Percentiles rank a stretch among this genome's conserved stretches.
phyloP scores from a whole-genome alignment of 2,113 vertebrate species.

The Hemiscyllium ocellatum region DNA sequence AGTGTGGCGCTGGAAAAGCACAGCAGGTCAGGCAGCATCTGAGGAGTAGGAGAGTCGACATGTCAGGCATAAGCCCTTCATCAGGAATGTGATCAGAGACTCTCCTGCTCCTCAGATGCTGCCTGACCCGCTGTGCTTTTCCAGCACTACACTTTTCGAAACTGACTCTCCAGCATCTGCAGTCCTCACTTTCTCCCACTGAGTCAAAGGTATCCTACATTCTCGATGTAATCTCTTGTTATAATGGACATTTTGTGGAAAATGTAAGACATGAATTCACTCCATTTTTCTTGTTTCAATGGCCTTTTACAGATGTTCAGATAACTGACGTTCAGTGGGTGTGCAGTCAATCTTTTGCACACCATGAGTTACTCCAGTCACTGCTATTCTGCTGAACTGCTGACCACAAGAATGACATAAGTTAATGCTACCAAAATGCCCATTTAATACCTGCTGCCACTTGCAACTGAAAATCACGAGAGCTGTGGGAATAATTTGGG shows the following conservation, averaged over 20 bases:
- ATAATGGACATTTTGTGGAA: neutral
- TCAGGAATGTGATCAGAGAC: too few species aligned
- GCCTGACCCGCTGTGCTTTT: too few species aligned
- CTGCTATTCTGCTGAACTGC: neutral
- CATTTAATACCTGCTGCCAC: neutral
- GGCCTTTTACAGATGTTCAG: neutral
- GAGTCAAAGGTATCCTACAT: too few species aligned
- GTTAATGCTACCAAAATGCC: neutral
- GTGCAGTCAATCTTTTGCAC: neutral
- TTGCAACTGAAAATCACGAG: neutral
- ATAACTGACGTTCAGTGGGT: neutral
- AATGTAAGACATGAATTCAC: neutral
- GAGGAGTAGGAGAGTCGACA: too few species aligned
- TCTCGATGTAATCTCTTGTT: neutral
- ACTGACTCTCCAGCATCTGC: too few species aligned
- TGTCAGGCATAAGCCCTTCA: too few species aligned
- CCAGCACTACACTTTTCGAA: too few species aligned
- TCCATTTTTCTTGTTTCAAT: neutral
- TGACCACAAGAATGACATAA: neutral
- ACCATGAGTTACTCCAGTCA: neutral
- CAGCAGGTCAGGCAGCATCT: too few species aligned
- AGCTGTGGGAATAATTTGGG: neutral
- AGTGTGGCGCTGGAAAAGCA: too few species aligned
- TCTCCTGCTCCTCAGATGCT: too few species aligned
- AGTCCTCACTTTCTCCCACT: too few species aligned